Percentiles rank a stretch among this genome's conserved stretches.
phyloP scores from a whole-genome alignment of 2,888 invertebrate species.

The Gnatocerus cornutus region DNA sequence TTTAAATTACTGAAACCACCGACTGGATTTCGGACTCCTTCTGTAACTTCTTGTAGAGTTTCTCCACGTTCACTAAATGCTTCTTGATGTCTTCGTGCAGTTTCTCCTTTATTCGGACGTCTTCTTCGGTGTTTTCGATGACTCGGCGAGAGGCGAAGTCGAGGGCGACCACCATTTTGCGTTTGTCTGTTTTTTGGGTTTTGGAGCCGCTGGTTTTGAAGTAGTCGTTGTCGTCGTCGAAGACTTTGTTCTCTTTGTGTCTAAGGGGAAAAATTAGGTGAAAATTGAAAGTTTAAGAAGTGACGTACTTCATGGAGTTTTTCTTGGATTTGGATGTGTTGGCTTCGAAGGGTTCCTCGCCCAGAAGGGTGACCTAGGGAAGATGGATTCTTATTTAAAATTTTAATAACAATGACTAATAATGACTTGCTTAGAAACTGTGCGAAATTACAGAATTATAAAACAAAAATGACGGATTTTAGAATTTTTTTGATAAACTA shows the following conservation, averaged over 20 bases:
- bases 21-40: constrained; percentile 53
- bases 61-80: constrained; percentile 63
- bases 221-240: constrained; percentile 96
- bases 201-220: constrained; percentile 86
- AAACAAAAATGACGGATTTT: too few species aligned
- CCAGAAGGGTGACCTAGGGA: constrained; percentile 58
- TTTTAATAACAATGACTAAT: too few species aligned
- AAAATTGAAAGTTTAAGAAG: too few species aligned
- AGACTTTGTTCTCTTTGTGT: constrained; percentile 79
- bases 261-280: too few species aligned
- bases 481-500: too few species aligned
- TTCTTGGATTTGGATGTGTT: constrained; percentile 34
- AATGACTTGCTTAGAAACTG: too few species aligned
- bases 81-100: constrained; percentile 62
- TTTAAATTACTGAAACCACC: constrained; percentile 30
- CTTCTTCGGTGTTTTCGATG: constrained; percentile 63
- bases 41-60: constrained; percentile 61
- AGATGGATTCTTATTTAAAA: too few species aligned
- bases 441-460: too few species aligned
- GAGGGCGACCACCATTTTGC: constrained; percentile 67
- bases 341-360: constrained; percentile 51
- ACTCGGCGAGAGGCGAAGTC: constrained; percentile 68
- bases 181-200: constrained; percentile 63
- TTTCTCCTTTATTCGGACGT: constrained; percentile 61
- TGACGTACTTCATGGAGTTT: constrained; percentile 53